Conservation (phyloP, 2,797 vertebrate species). For the Aselliscus stoliczkanus region DNA sequence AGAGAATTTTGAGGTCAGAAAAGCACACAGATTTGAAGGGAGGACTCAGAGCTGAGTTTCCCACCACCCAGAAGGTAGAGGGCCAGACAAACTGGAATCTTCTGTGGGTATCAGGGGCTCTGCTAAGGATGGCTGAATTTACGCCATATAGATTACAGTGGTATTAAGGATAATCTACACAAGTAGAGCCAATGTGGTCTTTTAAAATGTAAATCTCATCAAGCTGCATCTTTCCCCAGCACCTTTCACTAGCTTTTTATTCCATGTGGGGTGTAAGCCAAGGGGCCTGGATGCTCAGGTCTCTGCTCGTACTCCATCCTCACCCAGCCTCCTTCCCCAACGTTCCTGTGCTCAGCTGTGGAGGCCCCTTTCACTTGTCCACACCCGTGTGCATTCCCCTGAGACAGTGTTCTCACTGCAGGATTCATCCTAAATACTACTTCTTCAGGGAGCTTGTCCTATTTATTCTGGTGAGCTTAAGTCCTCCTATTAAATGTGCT, state of each 20-base stretch:
- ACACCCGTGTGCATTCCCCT: not conserved
- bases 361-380: not conserved
- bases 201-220: not conserved
- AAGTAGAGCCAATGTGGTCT: not conserved
- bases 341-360: accelerated
- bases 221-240: not conserved
- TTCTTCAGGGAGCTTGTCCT: not conserved
- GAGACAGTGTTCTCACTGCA: not conserved
- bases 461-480: not conserved
- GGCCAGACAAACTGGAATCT: not conserved
- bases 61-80: not conserved
- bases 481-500: not conserved
- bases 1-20: conserved; percentile 48
- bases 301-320: not conserved
- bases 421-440: not conserved
- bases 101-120: not conserved
- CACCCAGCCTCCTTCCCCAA: not conserved
- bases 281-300: not conserved
- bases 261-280: not conserved
- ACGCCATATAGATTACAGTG: not conserved
- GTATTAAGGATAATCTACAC: not conserved
- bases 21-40: not conserved
- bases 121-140: not conserved
- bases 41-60: not conserved
- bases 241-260: not conserved